These are phyloP conservation scores for Cynocephalus volans DNA, from an alignment of 2,113 vertebrate species.

Conservation along the genomic window DNA sequence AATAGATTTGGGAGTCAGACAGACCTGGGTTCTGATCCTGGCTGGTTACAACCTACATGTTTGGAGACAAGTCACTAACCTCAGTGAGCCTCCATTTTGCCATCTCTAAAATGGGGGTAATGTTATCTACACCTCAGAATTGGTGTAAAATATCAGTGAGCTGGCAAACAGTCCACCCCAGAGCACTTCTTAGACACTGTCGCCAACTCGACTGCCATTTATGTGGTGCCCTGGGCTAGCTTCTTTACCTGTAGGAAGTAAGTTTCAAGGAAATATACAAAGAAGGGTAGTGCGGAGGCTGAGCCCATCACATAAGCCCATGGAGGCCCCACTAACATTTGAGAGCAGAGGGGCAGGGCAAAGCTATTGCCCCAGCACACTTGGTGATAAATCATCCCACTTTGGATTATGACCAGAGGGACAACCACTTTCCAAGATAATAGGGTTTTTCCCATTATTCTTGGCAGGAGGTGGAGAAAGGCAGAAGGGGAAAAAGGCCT, in stretches of 20 bases:
- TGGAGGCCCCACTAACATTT: not conserved
- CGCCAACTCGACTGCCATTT: not conserved
- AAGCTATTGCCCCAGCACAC: not conserved
- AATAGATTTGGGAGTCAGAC: not conserved
- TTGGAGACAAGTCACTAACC: not conserved
- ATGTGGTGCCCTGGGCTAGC: not conserved
- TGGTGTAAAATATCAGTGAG: not conserved
- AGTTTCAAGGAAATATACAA: not conserved
- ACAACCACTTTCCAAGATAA: constrained; percentile 79
- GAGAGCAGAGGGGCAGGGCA: not conserved
- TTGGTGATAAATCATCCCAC: constrained; percentile 64
- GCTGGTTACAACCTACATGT: not conserved
- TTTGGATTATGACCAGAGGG: constrained; percentile 76
- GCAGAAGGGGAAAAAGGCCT: constrained; percentile 39
- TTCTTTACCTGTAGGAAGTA: not conserved
- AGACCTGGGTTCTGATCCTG: constrained; percentile 6
- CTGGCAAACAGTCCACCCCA: not conserved
- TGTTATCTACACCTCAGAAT: not conserved
- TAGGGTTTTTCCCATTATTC: constrained; percentile 78
- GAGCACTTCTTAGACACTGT: not conserved
- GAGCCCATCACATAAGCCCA: not conserved
- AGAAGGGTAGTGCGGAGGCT: not conserved
- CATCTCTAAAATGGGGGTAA: constrained; percentile 38
- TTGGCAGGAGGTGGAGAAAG: constrained; percentile 77
- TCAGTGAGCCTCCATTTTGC: not conserved